Evolutionary conservation across 2,797 vertebrate genomes (phyloP).

Genomic region (Fundulus diaphanus): DNA sequence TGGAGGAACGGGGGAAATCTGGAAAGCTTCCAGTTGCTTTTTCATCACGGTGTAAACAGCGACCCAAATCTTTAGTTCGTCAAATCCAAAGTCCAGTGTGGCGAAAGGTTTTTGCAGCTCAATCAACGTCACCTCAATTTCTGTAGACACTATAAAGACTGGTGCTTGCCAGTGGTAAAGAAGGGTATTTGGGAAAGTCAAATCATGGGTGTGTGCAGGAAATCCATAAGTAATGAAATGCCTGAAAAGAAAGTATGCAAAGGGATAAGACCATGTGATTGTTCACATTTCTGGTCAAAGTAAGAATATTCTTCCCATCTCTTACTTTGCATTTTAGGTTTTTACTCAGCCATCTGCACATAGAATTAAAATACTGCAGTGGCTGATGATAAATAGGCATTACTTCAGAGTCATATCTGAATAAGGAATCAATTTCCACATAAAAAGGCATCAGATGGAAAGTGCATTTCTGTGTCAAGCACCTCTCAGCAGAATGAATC

Average conservation of each 20-base stretch:
- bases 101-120: constrained; percentile 57
- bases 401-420: constrained; percentile 17
- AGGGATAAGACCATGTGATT: not conserved
- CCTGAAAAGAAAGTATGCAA: constrained; percentile 19
- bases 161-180: constrained; percentile 55
- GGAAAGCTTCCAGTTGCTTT: constrained; percentile 40
- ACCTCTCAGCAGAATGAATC: constrained; percentile 47
- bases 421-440: constrained; percentile 40
- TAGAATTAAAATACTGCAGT: not conserved
- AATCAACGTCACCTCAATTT: constrained; percentile 22
- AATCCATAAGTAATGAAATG: constrained; percentile 52
- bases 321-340: constrained; percentile 14
- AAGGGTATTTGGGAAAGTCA: constrained; percentile 62
- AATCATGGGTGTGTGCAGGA: constrained; percentile 46
- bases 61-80: constrained; percentile 27
- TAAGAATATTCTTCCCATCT: not conserved
- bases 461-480: constrained; percentile 28
- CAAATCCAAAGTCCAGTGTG: constrained; percentile 41
- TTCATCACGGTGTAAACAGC: constrained; percentile 29
- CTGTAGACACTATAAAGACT: constrained; percentile 32
- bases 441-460: constrained; percentile 27
- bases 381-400: not conserved
- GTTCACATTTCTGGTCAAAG: constrained; percentile 17
- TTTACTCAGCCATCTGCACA: constrained; percentile 5
- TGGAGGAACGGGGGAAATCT: constrained; percentile 36